A percentile compares a stretch with the other conserved stretches of the same genome.
These are phyloP conservation scores for Sinocyclocheilus rhinocerous DNA, from an alignment of 2,113 vertebrate genomes.

Conservation along the genomic window DNA sequence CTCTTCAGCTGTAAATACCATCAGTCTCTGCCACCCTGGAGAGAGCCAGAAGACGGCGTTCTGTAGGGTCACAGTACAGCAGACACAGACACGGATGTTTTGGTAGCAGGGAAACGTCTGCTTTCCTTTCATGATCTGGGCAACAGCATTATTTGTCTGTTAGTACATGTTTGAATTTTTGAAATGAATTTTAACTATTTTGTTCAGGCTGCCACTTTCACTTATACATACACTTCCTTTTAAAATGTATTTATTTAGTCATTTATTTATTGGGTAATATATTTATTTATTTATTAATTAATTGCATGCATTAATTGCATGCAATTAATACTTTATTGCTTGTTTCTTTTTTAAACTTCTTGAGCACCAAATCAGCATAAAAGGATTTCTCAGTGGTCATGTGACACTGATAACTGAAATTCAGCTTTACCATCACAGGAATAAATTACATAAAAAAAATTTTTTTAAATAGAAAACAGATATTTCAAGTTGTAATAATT, in stretches of 20 bases:
- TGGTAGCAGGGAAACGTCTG: slow-evolving; percentile 39
- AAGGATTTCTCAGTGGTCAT: neutral
- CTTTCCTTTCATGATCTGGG: slow-evolving; percentile 31
- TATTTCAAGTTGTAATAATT: neutral
- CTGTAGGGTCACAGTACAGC: slow-evolving; percentile 55
- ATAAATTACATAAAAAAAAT: neutral
- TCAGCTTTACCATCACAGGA: neutral
- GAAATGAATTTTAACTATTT: neutral
- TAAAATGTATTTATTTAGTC: neutral
- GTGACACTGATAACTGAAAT: neutral
- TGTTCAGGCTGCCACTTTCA: neutral
- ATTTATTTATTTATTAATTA: no score
- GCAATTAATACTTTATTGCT: no score
- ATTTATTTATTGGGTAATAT: no score
- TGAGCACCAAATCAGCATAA: neutral
- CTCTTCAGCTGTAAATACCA: slow-evolving; percentile 76
- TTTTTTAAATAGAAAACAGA: neutral
- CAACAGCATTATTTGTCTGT: neutral
- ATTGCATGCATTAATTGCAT: no score
- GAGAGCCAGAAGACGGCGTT: slow-evolving; percentile 71
- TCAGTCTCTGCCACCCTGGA: slow-evolving; percentile 63
- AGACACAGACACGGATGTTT: slow-evolving; percentile 38
- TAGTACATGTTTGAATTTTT: neutral
- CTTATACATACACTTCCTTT: neutral
- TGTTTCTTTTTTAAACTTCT: neutral